Conservation (phyloP, 2,113 vertebrate species). For the Fregetta grallaria region DNA sequence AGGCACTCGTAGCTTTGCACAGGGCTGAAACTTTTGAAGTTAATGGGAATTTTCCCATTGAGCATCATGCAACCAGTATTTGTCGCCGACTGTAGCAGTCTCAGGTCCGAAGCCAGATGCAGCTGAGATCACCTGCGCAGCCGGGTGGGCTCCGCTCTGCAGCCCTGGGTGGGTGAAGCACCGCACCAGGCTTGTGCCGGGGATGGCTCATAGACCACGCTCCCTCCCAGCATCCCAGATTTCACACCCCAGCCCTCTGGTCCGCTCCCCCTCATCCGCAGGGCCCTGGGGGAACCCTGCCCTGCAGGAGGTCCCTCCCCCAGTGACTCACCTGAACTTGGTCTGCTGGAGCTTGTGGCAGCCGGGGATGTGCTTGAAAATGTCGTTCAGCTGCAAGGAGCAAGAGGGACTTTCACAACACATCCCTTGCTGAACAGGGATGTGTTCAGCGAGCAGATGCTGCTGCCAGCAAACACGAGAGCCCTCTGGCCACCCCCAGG, state of each 20-base stretch:
- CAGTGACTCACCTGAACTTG: slow-evolving; percentile 85
- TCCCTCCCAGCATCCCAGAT: not conserved
- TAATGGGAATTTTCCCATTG: not conserved
- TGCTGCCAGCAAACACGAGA: not conserved
- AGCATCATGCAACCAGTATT: rapidly evolving
- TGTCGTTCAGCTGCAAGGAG: slow-evolving; percentile 82
- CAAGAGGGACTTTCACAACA: not conserved
- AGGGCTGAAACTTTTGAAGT: not conserved
- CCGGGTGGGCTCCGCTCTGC: not conserved
- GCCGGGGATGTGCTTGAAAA: slow-evolving; percentile 85
- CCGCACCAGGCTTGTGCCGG: not conserved
- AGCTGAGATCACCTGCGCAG: not conserved
- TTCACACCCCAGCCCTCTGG: not conserved
- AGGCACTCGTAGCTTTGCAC: not conserved
- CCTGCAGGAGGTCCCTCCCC: not conserved
- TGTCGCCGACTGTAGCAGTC: not conserved
- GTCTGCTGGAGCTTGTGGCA: slow-evolving; percentile 87
- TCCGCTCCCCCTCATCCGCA: not conserved
- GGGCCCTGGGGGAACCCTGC: not conserved
- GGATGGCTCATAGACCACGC: not conserved
- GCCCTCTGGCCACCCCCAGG: not conserved
- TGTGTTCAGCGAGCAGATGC: not conserved
- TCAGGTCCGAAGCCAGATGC: not conserved
- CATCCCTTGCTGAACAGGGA: not conserved
- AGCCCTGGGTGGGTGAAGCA: not conserved